phyloP scores from a whole-genome alignment of 2,797 vertebrate species.

The Sebastes variabilis region DNA sequence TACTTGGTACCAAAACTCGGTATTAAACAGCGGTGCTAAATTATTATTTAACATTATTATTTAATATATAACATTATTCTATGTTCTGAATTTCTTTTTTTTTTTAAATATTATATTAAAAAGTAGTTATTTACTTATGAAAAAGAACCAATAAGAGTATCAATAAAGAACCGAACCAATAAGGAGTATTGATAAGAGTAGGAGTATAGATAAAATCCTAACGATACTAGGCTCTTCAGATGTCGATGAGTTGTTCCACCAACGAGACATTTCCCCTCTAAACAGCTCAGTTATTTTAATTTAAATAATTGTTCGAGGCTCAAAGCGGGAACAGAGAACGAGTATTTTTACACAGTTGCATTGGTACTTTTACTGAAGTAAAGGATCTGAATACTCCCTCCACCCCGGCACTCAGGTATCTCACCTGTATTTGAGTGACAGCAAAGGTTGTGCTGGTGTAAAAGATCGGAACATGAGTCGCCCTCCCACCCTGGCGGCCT shows the following conservation, averaged over 20 bases:
- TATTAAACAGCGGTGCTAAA: no score
- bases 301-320: neutral
- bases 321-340: neutral
- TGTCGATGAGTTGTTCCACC: neutral
- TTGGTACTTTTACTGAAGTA: neutral
- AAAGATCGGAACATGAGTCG: neutral
- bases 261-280: neutral
- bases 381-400: neutral
- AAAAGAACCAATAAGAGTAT: no score
- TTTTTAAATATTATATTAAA: no score
- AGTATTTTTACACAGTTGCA: neutral
- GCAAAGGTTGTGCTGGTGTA: neutral
- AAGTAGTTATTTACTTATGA: no score
- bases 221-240: neutral
- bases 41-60: no score
- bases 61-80: no score
- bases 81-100: no score
- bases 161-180: no score
- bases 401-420: neutral
- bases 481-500: neutral
- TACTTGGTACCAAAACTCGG: no score
- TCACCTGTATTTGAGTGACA: constrained; percentile 32
- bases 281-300: neutral
- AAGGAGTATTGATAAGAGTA: no score
- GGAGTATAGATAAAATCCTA: no score